Base-by-base conservation (phyloP, 1,140 invertebrate genomes). In the Liolophura sinensis region DNA sequence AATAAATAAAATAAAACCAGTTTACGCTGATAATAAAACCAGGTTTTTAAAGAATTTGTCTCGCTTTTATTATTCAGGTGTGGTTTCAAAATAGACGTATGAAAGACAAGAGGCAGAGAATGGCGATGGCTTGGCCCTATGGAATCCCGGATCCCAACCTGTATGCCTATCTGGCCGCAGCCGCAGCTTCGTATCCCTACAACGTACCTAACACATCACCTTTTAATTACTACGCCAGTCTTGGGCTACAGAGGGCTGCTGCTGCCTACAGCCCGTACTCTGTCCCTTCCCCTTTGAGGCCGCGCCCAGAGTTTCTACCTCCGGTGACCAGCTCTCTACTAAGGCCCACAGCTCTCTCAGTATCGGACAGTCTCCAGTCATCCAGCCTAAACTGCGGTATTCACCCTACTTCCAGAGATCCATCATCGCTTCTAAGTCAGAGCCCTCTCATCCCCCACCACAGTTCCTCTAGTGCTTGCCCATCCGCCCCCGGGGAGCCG, bases 61-160 rank as follows among this genome's bases (percentile, higher is more conserved):
- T 40, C 31, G 9, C 79, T 73, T 80, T 61, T 82, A 83, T 79
- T 75, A 85, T 82, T 1, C 86, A 96, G 94, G 95, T 99, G 4
- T 99, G 97, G 97, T 99, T 99, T 81, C 97, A 99, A 89, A 99
- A 99, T 78, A 89, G 97, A 16, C 88, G 97, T n/a, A 99, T 99
- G 97, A 99, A 99, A 81, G 95, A 98, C 85, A 99, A 98, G 76
- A 88, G 96, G 0, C 96, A 99, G 80, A 85, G 94, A 12, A 91
- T 97, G 84, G 93, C 95, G 0, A 89, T 98, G 59, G 90, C 93
- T 0, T 98, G 96, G 96, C 95, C 96, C 0, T 96, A 97, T 81
- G 80, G 80, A 52, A 75, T 83, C 18, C 73, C 79, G 1, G 95
- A 98, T 77, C 95, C 95, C 6, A 89, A 93, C 0, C 89, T 98